phyloP scores from a whole-genome alignment of 2,113 vertebrate genomes.

The Festucalex cinctus region DNA sequence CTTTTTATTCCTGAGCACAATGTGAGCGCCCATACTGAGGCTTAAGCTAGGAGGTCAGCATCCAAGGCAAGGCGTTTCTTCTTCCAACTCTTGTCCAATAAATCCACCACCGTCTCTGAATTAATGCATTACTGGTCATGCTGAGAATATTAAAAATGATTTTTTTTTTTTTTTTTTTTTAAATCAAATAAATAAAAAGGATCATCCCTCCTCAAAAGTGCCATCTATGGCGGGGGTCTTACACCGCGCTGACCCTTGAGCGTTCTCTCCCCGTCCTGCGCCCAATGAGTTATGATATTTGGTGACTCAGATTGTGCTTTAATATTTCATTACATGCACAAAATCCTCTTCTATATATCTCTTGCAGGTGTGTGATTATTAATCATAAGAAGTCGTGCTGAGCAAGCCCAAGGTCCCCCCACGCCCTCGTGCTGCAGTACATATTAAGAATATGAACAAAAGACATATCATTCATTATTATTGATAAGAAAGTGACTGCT shows the following conservation, averaged over 20 bases:
- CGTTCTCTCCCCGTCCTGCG: conserved; percentile 42
- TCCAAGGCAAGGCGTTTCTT: conserved; percentile 19
- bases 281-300: conserved; percentile 73
- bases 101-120: conserved; percentile 69
- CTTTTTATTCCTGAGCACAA: conserved; percentile 53
- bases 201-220: conserved; percentile 60
- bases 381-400: conserved; percentile 50
- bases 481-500: no score
- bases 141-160: conserved; percentile 74
- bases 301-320: conserved; percentile 71
- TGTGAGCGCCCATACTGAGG: conserved; percentile 13
- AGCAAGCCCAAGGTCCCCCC: background rate
- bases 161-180: conserved; percentile 18
- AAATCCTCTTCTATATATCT: conserved; percentile 65
- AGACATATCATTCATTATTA: background rate
- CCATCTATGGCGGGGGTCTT: conserved; percentile 40
- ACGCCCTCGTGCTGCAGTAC: background rate
- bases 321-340: conserved; percentile 78
- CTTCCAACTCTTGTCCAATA: conserved; percentile 58
- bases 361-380: conserved; percentile 66
- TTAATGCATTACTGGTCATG: conserved; percentile 72
- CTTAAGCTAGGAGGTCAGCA: conserved; percentile 40
- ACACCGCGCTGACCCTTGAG: conserved; percentile 67
- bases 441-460: background rate
- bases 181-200: conserved; percentile 41